Conservation (phyloP, 2,797 vertebrate genomes). For the Bucorvus abyssinicus region DNA sequence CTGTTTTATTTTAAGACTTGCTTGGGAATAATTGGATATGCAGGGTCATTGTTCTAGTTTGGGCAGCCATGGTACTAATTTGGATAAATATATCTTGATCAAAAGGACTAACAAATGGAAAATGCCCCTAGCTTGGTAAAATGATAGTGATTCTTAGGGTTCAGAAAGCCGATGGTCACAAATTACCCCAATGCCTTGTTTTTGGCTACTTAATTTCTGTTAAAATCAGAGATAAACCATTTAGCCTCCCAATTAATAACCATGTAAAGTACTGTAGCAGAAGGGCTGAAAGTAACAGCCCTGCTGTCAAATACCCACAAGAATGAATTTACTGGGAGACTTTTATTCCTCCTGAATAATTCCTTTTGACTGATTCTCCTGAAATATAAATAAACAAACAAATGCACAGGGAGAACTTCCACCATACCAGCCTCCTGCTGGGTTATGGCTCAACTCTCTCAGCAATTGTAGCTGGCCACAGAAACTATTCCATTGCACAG, state of each 20-base stretch:
- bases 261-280: background rate
- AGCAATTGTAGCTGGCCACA: conserved; percentile 30
- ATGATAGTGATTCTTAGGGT: conserved; percentile 8
- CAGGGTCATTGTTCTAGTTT: conserved; percentile 45
- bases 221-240: background rate
- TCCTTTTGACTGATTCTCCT: conserved; percentile 30
- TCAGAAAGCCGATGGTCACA: background rate
- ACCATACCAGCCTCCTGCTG: conserved; percentile 14
- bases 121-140: conserved; percentile 33
- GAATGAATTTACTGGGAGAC: conserved; percentile 28
- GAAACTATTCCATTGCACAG: conserved; percentile 51
- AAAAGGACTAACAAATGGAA: conserved; percentile 46
- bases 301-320: conserved; percentile 4
- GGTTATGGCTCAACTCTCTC: conserved; percentile 49
- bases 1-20: conserved; percentile 67
- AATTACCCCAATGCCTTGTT: background rate
- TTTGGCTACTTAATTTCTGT: background rate
- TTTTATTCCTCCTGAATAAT: conserved; percentile 56
- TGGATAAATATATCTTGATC: conserved; percentile 48
- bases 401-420: conserved; percentile 2
- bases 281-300: background rate
- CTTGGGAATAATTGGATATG: conserved; percentile 58
- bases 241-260: conserved; percentile 10
- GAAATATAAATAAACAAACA: conserved; percentile 72
- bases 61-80: conserved; percentile 52